These are phyloP conservation scores for Plodia interpunctella DNA, from an alignment of 1,140 invertebrate genomes.

Conservation along the genomic window DNA sequence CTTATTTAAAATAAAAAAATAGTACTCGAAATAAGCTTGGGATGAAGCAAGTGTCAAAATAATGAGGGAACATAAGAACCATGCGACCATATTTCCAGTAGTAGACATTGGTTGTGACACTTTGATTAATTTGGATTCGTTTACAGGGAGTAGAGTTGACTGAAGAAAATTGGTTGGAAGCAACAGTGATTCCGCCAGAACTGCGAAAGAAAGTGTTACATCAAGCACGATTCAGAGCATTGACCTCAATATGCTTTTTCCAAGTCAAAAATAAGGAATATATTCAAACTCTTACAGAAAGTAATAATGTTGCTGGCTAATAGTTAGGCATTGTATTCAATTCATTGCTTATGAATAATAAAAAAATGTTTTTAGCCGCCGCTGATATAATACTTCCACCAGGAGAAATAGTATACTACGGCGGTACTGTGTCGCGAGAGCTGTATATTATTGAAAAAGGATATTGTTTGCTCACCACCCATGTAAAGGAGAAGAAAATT, in stretches of 20 bases:
- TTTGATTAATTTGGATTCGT: too few species aligned
- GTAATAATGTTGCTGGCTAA: slow-evolving; percentile 29
- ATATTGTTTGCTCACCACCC: slow-evolving; percentile 60
- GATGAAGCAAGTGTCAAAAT: too few species aligned
- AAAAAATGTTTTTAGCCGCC: slow-evolving; percentile 30
- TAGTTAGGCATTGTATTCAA: background rate
- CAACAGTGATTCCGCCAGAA: slow-evolving; percentile 56
- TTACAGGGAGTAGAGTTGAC: slow-evolving; percentile 61
- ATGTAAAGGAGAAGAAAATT: slow-evolving; percentile 37
- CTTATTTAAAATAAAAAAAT: too few species aligned
- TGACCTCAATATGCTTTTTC: slow-evolving; percentile 63
- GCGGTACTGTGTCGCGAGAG: slow-evolving; percentile 60
- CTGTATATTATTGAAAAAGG: slow-evolving; percentile 70
- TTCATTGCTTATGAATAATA: background rate
- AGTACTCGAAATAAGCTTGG: too few species aligned
- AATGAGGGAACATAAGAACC: too few species aligned
- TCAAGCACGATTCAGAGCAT: slow-evolving; percentile 62
- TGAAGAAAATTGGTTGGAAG: slow-evolving; percentile 64
- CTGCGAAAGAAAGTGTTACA: slow-evolving; percentile 64
- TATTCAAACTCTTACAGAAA: slow-evolving; percentile 63
- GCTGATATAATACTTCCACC: slow-evolving; percentile 67
- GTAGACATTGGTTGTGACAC: too few species aligned
- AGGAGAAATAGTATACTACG: slow-evolving; percentile 67
- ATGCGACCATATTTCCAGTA: too few species aligned
- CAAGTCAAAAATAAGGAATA: slow-evolving; percentile 71